These are phyloP conservation scores for Scylla paramamosain DNA, from an alignment of 1,140 invertebrate genomes.

Conservation along the genomic window DNA sequence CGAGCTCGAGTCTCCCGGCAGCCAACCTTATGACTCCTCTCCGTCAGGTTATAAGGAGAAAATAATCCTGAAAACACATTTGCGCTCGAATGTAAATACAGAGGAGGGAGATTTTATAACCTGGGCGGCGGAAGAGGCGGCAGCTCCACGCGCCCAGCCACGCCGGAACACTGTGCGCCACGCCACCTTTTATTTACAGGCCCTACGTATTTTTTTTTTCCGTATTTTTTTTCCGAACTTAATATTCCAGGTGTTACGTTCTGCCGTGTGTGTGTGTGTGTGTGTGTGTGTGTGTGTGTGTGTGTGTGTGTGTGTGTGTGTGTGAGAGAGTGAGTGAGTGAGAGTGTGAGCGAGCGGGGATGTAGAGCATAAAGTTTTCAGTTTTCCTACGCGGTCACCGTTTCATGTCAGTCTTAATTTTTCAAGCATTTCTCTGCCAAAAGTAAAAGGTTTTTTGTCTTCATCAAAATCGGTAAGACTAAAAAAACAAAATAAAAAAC, in stretches of 20 bases:
- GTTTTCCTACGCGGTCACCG: neutral
- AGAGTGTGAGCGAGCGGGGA: neutral
- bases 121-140: neutral
- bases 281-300: conserved; percentile 35
- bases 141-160: too few species aligned
- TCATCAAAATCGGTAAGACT: neutral
- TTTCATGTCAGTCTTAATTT: conserved; percentile 24
- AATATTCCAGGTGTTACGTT: neutral
- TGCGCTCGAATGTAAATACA: conserved; percentile 18
- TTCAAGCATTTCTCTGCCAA: neutral
- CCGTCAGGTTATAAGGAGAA: conserved; percentile 42
- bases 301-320: conserved; percentile 56
- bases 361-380: conserved; percentile 22
- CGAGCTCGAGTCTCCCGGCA: neutral
- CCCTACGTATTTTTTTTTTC: neutral
- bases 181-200: too few species aligned
- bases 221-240: neutral
- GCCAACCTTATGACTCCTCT: conserved; percentile 36
- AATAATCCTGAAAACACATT: conserved; percentile 48
- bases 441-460: neutral
- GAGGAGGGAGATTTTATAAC: neutral
- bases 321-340: conserved; percentile 38
- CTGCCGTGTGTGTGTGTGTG: conserved; percentile 24
- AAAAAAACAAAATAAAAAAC: neutral
- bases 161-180: too few species aligned